phyloP scores from a whole-genome alignment of 37 sponge, comb jelly and placozoan species.

The Bolinopsis microptera region DNA sequence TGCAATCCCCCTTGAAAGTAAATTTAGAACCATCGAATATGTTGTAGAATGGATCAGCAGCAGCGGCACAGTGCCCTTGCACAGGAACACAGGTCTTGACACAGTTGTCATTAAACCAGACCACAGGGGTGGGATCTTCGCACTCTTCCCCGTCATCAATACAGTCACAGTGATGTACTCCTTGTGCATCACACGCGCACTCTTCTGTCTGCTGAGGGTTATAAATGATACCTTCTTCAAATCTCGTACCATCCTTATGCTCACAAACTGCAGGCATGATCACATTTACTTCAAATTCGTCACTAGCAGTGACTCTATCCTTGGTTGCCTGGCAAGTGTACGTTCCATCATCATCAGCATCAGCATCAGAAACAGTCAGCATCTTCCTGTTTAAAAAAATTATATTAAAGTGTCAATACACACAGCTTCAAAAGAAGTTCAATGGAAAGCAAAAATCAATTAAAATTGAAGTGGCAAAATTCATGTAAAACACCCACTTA shows the following conservation, averaged over 20 bases:
- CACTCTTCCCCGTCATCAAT: background rate
- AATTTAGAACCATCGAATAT: conserved; percentile 1
- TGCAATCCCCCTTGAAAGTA: conserved; percentile 17
- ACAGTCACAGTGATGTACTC: background rate
- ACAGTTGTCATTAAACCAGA: background rate
- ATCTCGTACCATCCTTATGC: background rate
- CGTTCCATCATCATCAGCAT: background rate
- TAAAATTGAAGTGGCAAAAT: too few species aligned
- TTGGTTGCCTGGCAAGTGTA: conserved; percentile 29
- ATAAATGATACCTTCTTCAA: background rate
- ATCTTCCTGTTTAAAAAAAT: background rate
- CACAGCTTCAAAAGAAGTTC: too few species aligned
- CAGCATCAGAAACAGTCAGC: background rate
- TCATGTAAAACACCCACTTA: background rate
- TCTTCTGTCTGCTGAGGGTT: conserved; percentile 23
- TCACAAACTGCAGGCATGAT: background rate
- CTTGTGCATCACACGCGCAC: conserved; percentile 28
- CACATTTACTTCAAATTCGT: background rate
- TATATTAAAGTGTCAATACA: background rate
- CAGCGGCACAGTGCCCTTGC: background rate
- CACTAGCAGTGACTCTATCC: background rate
- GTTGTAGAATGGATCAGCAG: background rate
- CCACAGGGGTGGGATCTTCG: conserved; percentile 20
- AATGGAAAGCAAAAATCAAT: too few species aligned
- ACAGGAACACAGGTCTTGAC: conserved; percentile 18